Conservation (phyloP, 2,888 invertebrate genomes). For the Acheta domesticus region DNA sequence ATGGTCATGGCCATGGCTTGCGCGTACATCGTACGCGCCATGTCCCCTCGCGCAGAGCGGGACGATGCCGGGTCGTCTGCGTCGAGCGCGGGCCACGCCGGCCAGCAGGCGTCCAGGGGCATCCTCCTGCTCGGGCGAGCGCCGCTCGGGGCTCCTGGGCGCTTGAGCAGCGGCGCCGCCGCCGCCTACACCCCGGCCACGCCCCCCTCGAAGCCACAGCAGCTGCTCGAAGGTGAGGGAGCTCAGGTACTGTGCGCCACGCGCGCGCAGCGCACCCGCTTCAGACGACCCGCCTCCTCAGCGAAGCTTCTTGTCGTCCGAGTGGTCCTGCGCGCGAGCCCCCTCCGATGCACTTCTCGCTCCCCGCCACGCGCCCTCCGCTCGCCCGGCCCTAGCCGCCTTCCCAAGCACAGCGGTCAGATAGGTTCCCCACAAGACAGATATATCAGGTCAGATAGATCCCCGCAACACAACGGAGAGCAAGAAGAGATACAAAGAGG, state of each 20-base stretch:
- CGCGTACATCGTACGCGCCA: constrained; percentile 67
- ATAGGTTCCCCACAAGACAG: too few relatives aligned
- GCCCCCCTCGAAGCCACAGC: background rate
- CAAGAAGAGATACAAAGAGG: too few relatives aligned
- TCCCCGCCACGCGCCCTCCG: too few relatives aligned
- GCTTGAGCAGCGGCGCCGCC: background rate
- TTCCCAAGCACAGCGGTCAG: too few relatives aligned
- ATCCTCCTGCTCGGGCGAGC: background rate
- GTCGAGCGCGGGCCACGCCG: constrained; percentile 47
- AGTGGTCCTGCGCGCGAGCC: background rate
- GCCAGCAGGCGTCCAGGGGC: constrained; percentile 35
- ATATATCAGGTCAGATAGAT: too few relatives aligned
- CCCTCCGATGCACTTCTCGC: too few relatives aligned
- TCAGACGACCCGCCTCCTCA: constrained; percentile 1
- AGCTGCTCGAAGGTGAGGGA: constrained; percentile 5
- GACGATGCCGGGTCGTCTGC: constrained; percentile 50
- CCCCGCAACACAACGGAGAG: too few relatives aligned
- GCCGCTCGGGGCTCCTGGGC: background rate
- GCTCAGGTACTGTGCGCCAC: background rate
- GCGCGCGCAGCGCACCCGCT: background rate
- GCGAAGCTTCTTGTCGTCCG: background rate
- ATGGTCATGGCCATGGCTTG: too few relatives aligned
- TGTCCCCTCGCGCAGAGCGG: constrained; percentile 58
- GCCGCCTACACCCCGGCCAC: background rate
- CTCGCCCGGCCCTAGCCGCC: too few relatives aligned